phyloP scores from a whole-genome alignment of 2,797 vertebrate genomes.

The Poecilia wingei region DNA sequence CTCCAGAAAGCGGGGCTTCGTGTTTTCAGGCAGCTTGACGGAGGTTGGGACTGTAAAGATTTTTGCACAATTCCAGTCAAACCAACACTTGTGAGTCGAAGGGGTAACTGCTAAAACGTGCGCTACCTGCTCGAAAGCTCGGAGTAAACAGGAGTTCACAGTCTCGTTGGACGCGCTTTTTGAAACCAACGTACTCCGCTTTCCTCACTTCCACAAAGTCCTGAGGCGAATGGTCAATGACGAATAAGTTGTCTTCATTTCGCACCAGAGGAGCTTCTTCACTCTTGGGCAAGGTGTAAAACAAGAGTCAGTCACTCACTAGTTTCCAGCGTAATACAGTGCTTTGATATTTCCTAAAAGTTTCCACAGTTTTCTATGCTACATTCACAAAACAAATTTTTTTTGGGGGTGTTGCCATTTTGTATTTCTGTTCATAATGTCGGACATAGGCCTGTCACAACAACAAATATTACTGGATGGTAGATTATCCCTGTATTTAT shows the following conservation, averaged over 20 bases:
- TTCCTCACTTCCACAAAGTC: slow-evolving; percentile 86
- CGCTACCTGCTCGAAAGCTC: slow-evolving; percentile 84
- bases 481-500: too few relatives aligned
- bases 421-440: not conserved
- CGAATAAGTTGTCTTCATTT: slow-evolving; percentile 80
- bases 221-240: slow-evolving; percentile 76
- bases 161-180: slow-evolving; percentile 76
- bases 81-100: not conserved
- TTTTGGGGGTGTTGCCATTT: not conserved
- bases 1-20: slow-evolving; percentile 90
- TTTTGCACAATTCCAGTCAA: not conserved
- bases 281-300: slow-evolving; percentile 68
- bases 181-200: slow-evolving; percentile 83
- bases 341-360: not conserved
- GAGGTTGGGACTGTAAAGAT: slow-evolving; percentile 82
- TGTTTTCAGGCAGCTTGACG: slow-evolving; percentile 88
- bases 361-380: not conserved
- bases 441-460: too few relatives aligned
- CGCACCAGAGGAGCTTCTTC: slow-evolving; percentile 82
- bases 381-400: not conserved
- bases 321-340: not conserved
- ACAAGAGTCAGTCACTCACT: not conserved
- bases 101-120: not conserved
- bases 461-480: too few relatives aligned
- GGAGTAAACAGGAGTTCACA: slow-evolving; percentile 87